Evolutionary conservation across 2,888 invertebrate genomes (phyloP), one percentile per base, ranked within the genome.

Genomic region (Lasioglossum villosulum): DNA sequence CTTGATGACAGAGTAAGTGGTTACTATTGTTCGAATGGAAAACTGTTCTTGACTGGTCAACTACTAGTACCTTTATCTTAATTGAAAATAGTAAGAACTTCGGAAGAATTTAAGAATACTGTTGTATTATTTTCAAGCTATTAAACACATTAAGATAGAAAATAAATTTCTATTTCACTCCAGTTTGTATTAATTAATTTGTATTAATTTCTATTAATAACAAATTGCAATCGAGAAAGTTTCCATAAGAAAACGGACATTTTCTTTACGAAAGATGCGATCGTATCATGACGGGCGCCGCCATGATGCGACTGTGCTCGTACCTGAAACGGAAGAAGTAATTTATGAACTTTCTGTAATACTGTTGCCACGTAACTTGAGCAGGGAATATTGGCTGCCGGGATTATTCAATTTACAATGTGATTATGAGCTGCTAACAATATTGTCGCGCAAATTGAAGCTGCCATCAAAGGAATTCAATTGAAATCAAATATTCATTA

Each of bases 401-500:
- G 75, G 42, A 52, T 86, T 72, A 86, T 79, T 77, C 82, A 86
- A 86, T 86, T 86, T 86, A 39, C 82, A 75, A 82, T 37, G 75
- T 66, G 79, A 86, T 86, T 82, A 86, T 75, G 73, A 76, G 63
- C 73, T 77, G 63, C 74, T 83, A 82, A 78, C 82, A 78, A 80
- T 76, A 75, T 59, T 74, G 79, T 48, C 82, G 75, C 52, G 75
- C 19, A 79, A 86, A 86, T 86, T 86, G 86, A 34, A 73, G 19
- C 56, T 6, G 48, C 39, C 59, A n/a, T 73, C 75, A 75, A 78
- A 86, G 73, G 56, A 78, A 73, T 82, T 75, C 70, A 63, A 86
- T 74, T 74, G 68, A 80, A 85, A 80, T 85, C 76, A 75, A 84
- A 84, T 80, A 84, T 84, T 85, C 75, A 84, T 85, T 76, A 79